These are phyloP conservation scores for Ursus arctos DNA, from an alignment of 2,113 vertebrate genomes.

Conservation along the genomic window DNA sequence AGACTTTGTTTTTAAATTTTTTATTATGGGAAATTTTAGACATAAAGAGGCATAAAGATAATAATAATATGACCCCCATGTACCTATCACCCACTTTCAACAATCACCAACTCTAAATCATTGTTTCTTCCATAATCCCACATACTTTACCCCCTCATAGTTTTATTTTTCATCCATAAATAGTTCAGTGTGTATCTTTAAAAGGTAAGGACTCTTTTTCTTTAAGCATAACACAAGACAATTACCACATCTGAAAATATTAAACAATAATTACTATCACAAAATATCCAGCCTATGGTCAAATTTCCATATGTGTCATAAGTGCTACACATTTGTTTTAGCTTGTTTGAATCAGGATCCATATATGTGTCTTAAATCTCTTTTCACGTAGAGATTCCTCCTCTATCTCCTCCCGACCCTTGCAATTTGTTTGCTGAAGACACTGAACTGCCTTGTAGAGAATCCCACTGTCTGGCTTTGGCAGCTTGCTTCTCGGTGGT, in stretches of 20 bases:
- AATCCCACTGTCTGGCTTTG: not conserved
- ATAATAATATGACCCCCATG: not conserved
- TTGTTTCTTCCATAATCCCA: not conserved
- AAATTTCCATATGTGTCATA: not conserved
- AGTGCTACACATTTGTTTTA: not conserved
- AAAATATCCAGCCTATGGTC: not conserved
- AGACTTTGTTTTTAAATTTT: not conserved
- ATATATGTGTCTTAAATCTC: not conserved
- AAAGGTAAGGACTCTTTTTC: not conserved
- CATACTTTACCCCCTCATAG: not conserved
- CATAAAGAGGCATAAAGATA: not conserved
- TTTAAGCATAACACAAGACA: not conserved
- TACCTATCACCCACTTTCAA: not conserved
- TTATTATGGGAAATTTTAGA: slow-evolving; percentile 42
- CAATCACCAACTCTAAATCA: not conserved
- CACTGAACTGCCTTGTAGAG: not conserved
- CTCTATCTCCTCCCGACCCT: not conserved
- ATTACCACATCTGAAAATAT: not conserved
- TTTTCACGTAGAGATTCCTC: not conserved
- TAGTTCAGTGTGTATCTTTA: not conserved
- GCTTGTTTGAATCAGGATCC: slow-evolving; percentile 15
- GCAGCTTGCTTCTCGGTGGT: not conserved
- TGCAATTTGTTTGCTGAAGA: not conserved
- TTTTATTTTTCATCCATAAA: not conserved
- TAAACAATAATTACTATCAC: not conserved